phyloP scores from a whole-genome alignment of 2,888 invertebrate genomes.

The Ernsta delagoae region DNA sequence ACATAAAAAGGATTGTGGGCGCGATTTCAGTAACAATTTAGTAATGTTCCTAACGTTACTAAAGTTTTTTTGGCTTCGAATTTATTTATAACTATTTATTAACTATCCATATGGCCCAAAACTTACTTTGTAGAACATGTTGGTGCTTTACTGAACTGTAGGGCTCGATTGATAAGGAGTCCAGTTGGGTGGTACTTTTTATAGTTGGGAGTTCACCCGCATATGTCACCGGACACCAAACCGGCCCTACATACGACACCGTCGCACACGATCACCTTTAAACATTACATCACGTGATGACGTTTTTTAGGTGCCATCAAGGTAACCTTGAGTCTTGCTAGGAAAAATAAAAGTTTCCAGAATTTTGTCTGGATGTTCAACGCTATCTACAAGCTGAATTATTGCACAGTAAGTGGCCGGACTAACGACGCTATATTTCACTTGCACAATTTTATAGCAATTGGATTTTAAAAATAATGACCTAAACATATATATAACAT shows the following conservation, averaged over 20 bases:
- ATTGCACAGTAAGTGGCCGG: background rate
- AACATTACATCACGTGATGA: constrained; percentile 70
- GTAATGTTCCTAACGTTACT: too few species aligned
- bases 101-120: constrained; percentile 8
- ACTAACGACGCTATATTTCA: too few species aligned
- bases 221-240: constrained; percentile 68
- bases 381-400: background rate
- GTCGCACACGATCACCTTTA: constrained; percentile 71
- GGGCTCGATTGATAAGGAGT: constrained; percentile 70
- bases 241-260: constrained; percentile 76
- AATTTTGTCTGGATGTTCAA: background rate
- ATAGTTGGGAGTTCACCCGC: constrained; percentile 60
- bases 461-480: too few species aligned
- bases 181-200: constrained; percentile 72
- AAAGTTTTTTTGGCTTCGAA: too few species aligned
- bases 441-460: too few species aligned
- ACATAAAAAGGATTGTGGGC: too few species aligned
- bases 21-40: too few species aligned
- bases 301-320: constrained; percentile 69
- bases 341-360: background rate
- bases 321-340: constrained; percentile 58
- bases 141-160: constrained; percentile 63
- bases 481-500: too few species aligned
- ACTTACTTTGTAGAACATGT: constrained; percentile 79
- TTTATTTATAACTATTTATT: too few species aligned